Base-by-base conservation (phyloP, 2,888 invertebrate species). In the Crematogaster levior region DNA sequence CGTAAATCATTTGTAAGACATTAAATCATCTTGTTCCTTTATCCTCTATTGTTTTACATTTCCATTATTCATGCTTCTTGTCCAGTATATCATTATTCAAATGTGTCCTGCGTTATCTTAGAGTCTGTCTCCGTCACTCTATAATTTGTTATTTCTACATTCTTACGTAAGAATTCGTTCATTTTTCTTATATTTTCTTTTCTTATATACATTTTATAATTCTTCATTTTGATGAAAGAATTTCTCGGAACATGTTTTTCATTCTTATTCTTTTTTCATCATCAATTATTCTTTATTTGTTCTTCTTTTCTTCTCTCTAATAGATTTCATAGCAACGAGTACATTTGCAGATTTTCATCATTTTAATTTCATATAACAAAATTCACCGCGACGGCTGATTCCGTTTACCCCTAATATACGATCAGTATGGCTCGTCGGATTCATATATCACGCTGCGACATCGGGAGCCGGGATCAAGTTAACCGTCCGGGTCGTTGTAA, bases 381-480 rank as follows among this genome's bases (percentile, higher is more conserved):
- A 63, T 51, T 27, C 37, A 21, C 56, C 77, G 56, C 30, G n/a
- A n/a, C 21, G 40, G 70, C 43, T 77, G 68, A 77, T 77, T 68
- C 68, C 53, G 68, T 79, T 79, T 79, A 48, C 70, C 77, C 79
- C 24, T 58, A 66, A 80, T 74, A 53, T 43, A 40, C 51, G 79
- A 81, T 87, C 81, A 73, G 66, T 27, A 61, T 37, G 70, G 56
- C 79, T 60, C 82, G 34, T 73, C 61, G 83, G 84, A 85, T 84
- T 74, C 83, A 82, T 83, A 84, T 87, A 84, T 87, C 83, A 84
- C 73, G 79, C 51, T 82, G 84, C 77, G 77, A 74, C 84, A 81
- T 72, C 83, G 72, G 81, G 81, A 85, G 81, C 86, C 83, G 81
- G 82, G 87, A 89, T 89, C 89, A 85, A 89, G 89, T 88, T 88